These are phyloP conservation scores for Bombyx huttoni DNA, from an alignment of 2,888 invertebrate species.

Conservation along the genomic window DNA sequence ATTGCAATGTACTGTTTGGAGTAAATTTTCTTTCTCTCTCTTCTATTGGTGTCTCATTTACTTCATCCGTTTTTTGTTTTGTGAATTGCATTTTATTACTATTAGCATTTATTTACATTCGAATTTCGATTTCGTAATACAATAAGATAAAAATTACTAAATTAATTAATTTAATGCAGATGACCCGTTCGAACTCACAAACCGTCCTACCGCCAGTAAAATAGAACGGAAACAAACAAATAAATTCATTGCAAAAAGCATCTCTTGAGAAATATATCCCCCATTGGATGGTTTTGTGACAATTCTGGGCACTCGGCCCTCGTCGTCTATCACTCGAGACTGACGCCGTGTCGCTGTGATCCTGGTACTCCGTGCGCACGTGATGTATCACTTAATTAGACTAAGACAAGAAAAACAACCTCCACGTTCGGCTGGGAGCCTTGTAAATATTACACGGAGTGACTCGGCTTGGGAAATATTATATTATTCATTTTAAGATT, in stretches of 20 bases:
- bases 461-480: neutral
- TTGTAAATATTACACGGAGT: neutral
- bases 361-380: conserved; percentile 16
- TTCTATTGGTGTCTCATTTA: too few species aligned
- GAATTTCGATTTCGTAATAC: too few species aligned
- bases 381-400: conserved; percentile 44
- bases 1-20: too few species aligned
- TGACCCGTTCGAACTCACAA: too few species aligned
- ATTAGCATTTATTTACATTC: too few species aligned
- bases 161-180: too few species aligned
- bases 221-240: neutral
- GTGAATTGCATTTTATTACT: too few species aligned
- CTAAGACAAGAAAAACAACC: conserved; percentile 3
- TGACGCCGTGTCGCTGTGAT: neutral
- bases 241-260: neutral
- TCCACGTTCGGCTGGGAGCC: neutral
- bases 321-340: conserved; percentile 17
- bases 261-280: conserved; percentile 23
- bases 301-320: conserved; percentile 15
- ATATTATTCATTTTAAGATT: neutral
- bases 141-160: too few species aligned
- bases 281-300: conserved; percentile 28
- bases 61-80: too few species aligned
- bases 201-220: too few species aligned
- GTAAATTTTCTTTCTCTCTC: too few species aligned